Conservation (phyloP, 2,113 vertebrate genomes). For the Pseudolaguvia tuberculata region DNA sequence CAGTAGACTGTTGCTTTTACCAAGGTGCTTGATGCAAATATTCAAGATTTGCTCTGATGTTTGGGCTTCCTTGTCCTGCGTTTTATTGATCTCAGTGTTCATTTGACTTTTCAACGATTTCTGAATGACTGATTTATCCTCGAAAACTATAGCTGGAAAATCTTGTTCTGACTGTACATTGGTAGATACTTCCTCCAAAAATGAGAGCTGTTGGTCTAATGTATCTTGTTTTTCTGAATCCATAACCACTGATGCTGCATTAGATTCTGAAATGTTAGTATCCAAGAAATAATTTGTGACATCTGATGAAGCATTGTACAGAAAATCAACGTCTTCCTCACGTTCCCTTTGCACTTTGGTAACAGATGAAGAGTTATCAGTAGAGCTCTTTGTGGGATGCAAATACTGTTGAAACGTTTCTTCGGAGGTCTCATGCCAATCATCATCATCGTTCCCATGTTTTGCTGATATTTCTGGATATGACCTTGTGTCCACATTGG, state of each 20-base stretch:
- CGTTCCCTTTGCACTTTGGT: neutral
- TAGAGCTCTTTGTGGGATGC: neutral
- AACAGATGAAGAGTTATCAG: neutral
- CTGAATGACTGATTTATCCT: neutral
- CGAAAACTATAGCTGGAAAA: neutral
- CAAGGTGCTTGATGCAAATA: neutral
- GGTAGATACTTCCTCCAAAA: neutral
- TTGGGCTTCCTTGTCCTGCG: neutral
- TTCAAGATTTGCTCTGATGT: neutral
- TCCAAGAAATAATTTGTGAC: neutral
- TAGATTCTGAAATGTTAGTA: neutral
- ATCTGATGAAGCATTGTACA: neutral
- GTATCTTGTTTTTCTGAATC: neutral
- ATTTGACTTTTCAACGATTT: neutral
- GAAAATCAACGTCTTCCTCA: neutral
- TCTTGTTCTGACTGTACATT: neutral
- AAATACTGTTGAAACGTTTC: conserved; percentile 22
- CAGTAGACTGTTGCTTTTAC: neutral
- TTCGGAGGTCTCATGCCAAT: conserved; percentile 2
- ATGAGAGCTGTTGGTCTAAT: neutral
- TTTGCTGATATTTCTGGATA: conserved; percentile 11
- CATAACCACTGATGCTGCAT: neutral
- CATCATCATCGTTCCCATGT: conserved; percentile 14
- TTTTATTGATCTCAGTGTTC: neutral
- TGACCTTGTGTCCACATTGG: conserved; percentile 23